These are phyloP conservation scores for Brachystomella parvula DNA, from an alignment of 1,140 invertebrate genomes.

Conservation along the genomic window DNA sequence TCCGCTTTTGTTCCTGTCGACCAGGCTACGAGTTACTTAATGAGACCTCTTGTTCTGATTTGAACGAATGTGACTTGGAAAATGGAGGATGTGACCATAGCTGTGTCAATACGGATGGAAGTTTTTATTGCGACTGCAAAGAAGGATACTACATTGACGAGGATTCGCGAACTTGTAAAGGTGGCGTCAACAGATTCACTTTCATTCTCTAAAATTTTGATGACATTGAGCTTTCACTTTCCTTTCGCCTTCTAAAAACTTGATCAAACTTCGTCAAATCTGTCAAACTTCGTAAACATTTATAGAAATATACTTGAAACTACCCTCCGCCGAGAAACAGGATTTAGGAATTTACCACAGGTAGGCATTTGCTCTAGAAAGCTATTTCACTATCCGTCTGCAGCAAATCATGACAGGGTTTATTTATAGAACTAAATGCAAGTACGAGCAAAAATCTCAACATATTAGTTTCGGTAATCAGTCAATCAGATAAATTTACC, in stretches of 20 bases:
- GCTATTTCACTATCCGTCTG: too few relatives aligned
- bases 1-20: slow-evolving; percentile 42
- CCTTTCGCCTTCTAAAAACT: too few relatives aligned
- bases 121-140: slow-evolving; percentile 51
- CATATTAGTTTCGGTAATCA: too few relatives aligned
- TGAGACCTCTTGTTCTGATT: slow-evolving; percentile 51
- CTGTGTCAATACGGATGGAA: slow-evolving; percentile 48
- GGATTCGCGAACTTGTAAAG: slow-evolving; percentile 51
- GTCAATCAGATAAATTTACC: too few relatives aligned
- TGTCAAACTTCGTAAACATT: neutral
- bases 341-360: too few relatives aligned
- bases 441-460: too few relatives aligned
- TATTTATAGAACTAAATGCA: too few relatives aligned
- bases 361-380: too few relatives aligned
- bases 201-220: neutral
- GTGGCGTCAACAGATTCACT: slow-evolving; percentile 7
- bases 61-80: slow-evolving; percentile 48
- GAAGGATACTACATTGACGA: slow-evolving; percentile 46
- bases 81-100: slow-evolving; percentile 49
- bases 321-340: too few relatives aligned
- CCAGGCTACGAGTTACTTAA: slow-evolving; percentile 42
- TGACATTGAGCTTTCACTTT: neutral
- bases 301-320: neutral
- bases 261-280: neutral
- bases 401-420: too few relatives aligned